Percentiles rank a stretch among this genome's conserved stretches.
Evolutionary conservation across 2,113 vertebrate genomes (phyloP).

Genomic region (Cheirogaleus medius): DNA sequence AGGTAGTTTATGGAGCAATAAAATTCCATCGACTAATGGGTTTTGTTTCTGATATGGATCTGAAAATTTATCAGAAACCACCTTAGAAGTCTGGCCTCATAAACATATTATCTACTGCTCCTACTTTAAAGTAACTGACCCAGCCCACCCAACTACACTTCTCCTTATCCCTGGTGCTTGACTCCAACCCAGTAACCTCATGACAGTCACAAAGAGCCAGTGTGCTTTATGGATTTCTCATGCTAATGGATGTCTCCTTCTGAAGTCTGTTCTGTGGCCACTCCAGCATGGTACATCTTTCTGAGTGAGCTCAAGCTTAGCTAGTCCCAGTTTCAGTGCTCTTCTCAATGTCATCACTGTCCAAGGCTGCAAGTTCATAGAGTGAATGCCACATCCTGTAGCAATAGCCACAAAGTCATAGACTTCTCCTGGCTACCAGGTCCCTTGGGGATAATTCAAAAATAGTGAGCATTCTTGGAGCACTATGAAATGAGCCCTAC

Average conservation of each 20-base stretch:
- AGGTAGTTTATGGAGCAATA: not conserved
- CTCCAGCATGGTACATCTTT: not conserved
- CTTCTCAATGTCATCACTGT: not conserved
- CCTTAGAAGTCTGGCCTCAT: not conserved
- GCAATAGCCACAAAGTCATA: not conserved
- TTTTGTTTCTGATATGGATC: not conserved
- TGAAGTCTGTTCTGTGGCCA: not conserved
- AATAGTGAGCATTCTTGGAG: not conserved
- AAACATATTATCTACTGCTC: not conserved
- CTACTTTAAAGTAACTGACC: not conserved
- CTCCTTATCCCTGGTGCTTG: not conserved
- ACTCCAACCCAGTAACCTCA: not conserved
- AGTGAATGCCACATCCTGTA: not conserved
- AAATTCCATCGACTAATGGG: not conserved
- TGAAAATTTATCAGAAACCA: not conserved
- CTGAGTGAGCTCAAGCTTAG: not conserved
- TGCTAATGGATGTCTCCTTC: not conserved
- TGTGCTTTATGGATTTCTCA: not conserved
- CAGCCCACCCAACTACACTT: not conserved
- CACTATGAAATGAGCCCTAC: not conserved
- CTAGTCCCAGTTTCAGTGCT: not conserved
- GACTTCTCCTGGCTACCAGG: not conserved
- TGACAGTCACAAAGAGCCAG: not conserved
- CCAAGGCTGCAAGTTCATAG: not conserved
- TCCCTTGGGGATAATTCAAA: not conserved